A percentile compares a stretch with the other conserved stretches of the same genome.
These are phyloP conservation scores for Indicator indicator DNA, from an alignment of 2,113 vertebrate species.

Conservation along the genomic window DNA sequence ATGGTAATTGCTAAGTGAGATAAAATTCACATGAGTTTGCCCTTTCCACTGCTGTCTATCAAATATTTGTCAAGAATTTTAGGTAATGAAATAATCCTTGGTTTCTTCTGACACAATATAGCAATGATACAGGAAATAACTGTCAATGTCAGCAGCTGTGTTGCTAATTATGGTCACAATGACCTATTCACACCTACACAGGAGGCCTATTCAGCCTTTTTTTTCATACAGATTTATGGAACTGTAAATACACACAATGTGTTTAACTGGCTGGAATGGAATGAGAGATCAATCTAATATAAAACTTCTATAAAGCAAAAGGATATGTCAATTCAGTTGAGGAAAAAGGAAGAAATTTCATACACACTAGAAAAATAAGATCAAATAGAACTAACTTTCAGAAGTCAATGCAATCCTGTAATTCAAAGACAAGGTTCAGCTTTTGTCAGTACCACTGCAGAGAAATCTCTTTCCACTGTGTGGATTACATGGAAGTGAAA, in stretches of 20 bases:
- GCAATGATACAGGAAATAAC: not conserved
- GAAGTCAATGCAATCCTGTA: not conserved
- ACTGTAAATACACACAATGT: not conserved
- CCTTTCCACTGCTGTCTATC: slow-evolving; percentile 41
- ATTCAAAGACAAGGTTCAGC: not conserved
- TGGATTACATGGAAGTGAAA: not conserved
- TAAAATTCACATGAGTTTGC: slow-evolving; percentile 43
- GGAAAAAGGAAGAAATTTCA: not conserved
- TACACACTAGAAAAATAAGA: not conserved
- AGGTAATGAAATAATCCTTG: slow-evolving; percentile 20
- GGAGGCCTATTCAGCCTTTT: not conserved
- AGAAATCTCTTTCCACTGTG: not conserved
- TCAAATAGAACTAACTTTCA: not conserved
- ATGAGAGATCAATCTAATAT: not conserved
- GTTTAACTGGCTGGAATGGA: not conserved
- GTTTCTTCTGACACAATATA: not conserved
- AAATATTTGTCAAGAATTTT: slow-evolving; percentile 43
- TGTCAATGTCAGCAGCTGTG: not conserved
- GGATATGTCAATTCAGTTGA: not conserved
- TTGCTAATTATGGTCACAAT: not conserved
- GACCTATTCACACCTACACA: not conserved
- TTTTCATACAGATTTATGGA: not conserved
- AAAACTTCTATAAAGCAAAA: not conserved
- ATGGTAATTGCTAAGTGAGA: slow-evolving; percentile 39
- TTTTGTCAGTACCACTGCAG: not conserved